Evolutionary conservation across 1,140 invertebrate species (phyloP).

Genomic region (Anthonomus grandis): DNA sequence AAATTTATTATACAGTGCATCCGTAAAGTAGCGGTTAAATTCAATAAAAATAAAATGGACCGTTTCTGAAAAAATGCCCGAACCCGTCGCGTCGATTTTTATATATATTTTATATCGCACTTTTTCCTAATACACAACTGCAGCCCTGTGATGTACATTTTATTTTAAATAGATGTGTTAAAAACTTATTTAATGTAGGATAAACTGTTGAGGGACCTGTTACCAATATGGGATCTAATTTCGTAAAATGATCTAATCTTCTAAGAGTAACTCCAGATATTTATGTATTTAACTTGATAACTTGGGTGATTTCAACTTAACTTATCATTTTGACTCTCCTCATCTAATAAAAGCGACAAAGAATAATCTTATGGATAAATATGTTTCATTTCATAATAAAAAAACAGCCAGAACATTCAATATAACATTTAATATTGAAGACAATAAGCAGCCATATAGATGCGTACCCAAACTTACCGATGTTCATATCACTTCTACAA

Average conservation of each 20-base stretch:
- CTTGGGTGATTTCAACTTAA: too few relatives aligned
- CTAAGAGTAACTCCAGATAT: not conserved
- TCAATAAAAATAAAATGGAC: too few relatives aligned
- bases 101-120: too few relatives aligned
- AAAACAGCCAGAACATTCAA: too few relatives aligned
- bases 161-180: conserved; percentile 16
- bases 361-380: conserved; percentile 8
- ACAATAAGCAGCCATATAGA: not conserved
- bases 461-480: not conserved
- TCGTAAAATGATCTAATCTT: conserved; percentile 17
- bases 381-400: not conserved
- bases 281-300: not conserved
- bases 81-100: too few relatives aligned
- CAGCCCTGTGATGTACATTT: not conserved
- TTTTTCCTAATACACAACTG: conserved; percentile 13
- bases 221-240: too few relatives aligned
- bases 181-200: conserved; percentile 5
- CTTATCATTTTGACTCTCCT: not conserved
- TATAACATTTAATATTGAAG: not conserved
- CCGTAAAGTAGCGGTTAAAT: too few relatives aligned
- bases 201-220: conserved; percentile 9
- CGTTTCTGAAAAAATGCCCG: too few relatives aligned
- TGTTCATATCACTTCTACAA: not conserved
- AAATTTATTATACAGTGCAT: too few relatives aligned
- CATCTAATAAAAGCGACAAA: conserved; percentile 8